Percentiles rank a stretch among this genome's conserved stretches.
These are phyloP conservation scores for Chiroxiphia lanceolata DNA, from an alignment of 2,797 vertebrate species.

Conservation along the genomic window DNA sequence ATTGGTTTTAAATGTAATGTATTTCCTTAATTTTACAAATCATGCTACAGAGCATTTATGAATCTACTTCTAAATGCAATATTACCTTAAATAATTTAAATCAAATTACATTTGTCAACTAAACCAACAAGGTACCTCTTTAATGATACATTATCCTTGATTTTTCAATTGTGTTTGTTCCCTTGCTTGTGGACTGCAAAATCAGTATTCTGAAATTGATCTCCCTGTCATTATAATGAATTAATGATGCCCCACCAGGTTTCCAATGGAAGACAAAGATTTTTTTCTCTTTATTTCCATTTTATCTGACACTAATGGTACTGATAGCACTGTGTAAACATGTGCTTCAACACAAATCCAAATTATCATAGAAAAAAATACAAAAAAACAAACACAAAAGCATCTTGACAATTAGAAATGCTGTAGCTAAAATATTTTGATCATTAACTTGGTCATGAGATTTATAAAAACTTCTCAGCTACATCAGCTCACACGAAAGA, in stretches of 20 bases:
- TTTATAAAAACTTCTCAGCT: not conserved
- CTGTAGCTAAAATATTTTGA: rapidly evolving
- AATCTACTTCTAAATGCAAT: not conserved
- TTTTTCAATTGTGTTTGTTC: not conserved
- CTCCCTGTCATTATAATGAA: not conserved
- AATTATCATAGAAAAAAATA: not conserved
- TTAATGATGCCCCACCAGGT: not conserved
- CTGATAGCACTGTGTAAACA: not conserved
- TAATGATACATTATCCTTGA: slow-evolving; percentile 1
- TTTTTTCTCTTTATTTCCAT: not conserved
- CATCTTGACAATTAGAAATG: not conserved
- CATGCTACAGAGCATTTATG: not conserved
- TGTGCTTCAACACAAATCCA: not conserved
- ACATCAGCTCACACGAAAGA: rapidly evolving
- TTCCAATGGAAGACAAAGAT: not conserved
- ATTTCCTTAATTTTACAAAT: not conserved
- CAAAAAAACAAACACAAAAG: not conserved
- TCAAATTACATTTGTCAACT: slow-evolving; percentile 30
- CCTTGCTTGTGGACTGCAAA: not conserved
- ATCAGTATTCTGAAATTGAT: not conserved
- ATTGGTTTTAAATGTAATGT: not conserved
- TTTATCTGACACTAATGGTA: not conserved
- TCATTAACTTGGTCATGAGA: not conserved
- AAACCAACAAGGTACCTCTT: not conserved
- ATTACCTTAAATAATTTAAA: slow-evolving; percentile 49